These are phyloP conservation scores for Sebastes miniatus DNA, from an alignment of 2,797 vertebrate genomes.

Conservation along the genomic window DNA sequence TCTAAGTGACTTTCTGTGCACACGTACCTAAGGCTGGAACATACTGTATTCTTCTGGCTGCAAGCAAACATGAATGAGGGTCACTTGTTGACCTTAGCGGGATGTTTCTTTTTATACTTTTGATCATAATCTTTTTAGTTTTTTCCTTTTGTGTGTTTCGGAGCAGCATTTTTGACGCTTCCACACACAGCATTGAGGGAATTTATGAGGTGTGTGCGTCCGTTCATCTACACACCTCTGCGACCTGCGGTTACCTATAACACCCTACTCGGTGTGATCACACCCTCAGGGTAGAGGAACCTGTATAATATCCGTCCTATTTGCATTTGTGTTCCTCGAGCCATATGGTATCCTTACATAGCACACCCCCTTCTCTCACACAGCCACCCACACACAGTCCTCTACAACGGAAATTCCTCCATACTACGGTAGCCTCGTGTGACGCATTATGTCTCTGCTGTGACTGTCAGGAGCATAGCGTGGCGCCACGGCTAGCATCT, in stretches of 20 bases:
- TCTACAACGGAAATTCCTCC: constrained; percentile 67
- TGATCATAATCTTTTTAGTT: not conserved
- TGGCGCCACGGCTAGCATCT: constrained; percentile 67
- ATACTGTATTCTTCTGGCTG: not conserved
- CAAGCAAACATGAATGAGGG: not conserved
- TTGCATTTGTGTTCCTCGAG: constrained; percentile 40
- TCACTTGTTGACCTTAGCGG: not conserved
- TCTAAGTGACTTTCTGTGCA: not conserved
- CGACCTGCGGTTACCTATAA: not conserved
- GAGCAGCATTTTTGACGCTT: not conserved
- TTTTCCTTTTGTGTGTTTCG: not conserved
- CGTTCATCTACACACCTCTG: not conserved
- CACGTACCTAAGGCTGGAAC: not conserved
- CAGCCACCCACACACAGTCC: constrained; percentile 25
- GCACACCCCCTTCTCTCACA: constrained; percentile 16
- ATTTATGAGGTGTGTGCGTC: not conserved
- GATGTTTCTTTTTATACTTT: not conserved
- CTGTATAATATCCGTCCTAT: constrained; percentile 15
- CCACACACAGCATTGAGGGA: not conserved
- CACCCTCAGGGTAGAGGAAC: constrained; percentile 12
- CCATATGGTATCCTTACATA: constrained; percentile 59
- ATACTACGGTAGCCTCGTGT: constrained; percentile 44
- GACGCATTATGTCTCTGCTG: constrained; percentile 59
- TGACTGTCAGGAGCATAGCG: constrained; percentile 55
- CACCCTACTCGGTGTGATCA: constrained; percentile 8